These are phyloP conservation scores for Thalassarche chlororhynchos DNA, from an alignment of 2,113 vertebrate genomes.

Conservation along the genomic window DNA sequence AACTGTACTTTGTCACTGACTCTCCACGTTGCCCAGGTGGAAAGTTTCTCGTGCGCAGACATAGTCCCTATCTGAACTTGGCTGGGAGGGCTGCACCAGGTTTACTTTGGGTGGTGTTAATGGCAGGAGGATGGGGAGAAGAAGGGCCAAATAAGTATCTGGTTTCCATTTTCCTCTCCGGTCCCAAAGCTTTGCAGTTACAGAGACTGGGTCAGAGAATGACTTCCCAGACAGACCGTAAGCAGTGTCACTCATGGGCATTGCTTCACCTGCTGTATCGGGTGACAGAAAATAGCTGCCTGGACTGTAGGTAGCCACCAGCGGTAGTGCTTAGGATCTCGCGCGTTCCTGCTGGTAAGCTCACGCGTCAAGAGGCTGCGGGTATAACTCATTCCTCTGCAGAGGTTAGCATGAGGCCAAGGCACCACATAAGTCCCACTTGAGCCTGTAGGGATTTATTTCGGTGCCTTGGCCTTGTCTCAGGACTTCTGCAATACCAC, in stretches of 20 bases:
- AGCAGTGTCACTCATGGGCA: not conserved
- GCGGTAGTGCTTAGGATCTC: not conserved
- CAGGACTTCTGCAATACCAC: conserved; percentile 33
- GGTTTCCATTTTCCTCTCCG: not conserved
- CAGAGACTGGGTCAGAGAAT: not conserved
- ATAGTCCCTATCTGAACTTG: not conserved
- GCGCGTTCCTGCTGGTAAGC: not conserved
- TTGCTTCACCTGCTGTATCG: conserved; percentile 37
- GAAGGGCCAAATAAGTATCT: not conserved
- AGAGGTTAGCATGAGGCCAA: conserved; percentile 17
- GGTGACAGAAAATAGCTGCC: not conserved
- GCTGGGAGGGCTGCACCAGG: not conserved
- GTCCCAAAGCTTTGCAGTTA: not conserved
- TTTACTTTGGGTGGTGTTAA: not conserved
- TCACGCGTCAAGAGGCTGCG: not conserved
- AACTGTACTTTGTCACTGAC: not conserved
- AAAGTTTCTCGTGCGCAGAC: not conserved
- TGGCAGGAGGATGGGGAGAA: not conserved
- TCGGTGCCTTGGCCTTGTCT: conserved; percentile 48
- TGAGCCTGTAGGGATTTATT: conserved; percentile 50
- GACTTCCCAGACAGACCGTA: not conserved
- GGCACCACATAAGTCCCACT: conserved; percentile 35
- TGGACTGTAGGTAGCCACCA: not conserved
- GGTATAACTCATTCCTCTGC: not conserved
- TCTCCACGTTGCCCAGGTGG: not conserved